Conservation (phyloP, 2,113 vertebrate species). For the Connochaetes taurinus region DNA sequence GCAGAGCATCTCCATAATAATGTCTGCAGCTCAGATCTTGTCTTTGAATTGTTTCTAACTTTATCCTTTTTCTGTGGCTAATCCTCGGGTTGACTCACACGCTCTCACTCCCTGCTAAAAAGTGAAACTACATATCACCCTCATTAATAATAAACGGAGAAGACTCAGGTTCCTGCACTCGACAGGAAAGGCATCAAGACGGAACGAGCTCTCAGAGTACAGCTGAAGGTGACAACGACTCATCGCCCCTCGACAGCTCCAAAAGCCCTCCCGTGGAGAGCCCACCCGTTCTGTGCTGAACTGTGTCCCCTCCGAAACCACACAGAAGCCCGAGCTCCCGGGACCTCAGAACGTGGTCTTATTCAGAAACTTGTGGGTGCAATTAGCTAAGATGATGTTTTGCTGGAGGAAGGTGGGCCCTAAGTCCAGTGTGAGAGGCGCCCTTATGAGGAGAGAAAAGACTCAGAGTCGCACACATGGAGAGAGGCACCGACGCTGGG, state of each 20-base stretch:
- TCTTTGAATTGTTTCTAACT: conserved; percentile 3
- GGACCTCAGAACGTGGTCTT: not conserved
- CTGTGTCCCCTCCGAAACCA: not conserved
- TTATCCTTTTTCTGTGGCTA: not conserved
- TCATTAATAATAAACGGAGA: conserved; percentile 62
- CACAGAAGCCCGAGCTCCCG: not conserved
- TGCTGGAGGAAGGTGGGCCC: not conserved
- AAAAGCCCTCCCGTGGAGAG: not conserved
- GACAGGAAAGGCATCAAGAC: conserved; percentile 17
- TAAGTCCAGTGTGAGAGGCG: not conserved
- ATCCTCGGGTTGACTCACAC: not conserved
- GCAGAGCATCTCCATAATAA: not conserved
- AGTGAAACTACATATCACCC: conserved; percentile 6
- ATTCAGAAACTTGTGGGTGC: not conserved
- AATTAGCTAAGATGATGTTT: not conserved
- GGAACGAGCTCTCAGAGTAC: not conserved
- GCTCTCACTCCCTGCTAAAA: conserved; percentile 16
- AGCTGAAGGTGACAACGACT: conserved; percentile 25
- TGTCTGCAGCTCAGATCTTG: not conserved
- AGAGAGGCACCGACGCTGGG: rapidly evolving
- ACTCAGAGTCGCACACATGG: rapidly evolving
- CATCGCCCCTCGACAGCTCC: not conserved
- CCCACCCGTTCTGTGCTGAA: rapidly evolving
- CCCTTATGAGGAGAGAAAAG: not conserved
- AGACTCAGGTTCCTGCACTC: conserved; percentile 38